A percentile compares a stretch with the other conserved stretches of the same genome.
Evolutionary conservation across 2,888 invertebrate species (phyloP).

Genomic region (Polyploca ridens): DNA sequence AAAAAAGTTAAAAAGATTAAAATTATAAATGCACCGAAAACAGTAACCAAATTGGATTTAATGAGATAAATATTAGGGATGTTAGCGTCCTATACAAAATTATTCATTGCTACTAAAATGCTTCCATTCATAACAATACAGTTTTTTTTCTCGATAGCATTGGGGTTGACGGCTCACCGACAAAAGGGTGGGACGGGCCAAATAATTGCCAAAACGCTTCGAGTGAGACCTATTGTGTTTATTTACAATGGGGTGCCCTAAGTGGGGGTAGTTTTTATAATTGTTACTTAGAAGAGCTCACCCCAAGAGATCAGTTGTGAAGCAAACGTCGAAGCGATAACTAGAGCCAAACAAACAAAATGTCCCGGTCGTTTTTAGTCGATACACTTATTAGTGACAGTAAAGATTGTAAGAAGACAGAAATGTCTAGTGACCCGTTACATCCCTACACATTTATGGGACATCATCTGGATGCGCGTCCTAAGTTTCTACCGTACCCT

Average conservation of each 20-base stretch:
- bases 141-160: conserved; percentile 66
- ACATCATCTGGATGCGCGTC: conserved; percentile 63
- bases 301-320: conserved; percentile 67
- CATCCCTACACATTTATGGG: conserved; percentile 69
- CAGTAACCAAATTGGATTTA: conserved; percentile 79
- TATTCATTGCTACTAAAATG: conserved; percentile 83
- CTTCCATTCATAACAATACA: conserved; percentile 71
- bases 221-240: conserved; percentile 80
- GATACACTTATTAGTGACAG: conserved; percentile 90
- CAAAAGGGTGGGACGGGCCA: conserved; percentile 83
- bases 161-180: conserved; percentile 79
- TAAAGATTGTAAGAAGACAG: conserved; percentile 74
- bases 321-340: conserved; percentile 53
- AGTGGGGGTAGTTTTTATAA: conserved; percentile 85
- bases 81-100: conserved; percentile 80
- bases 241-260: conserved; percentile 80
- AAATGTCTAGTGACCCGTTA: conserved; percentile 69
- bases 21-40: conserved; percentile 58
- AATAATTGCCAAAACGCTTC: conserved; percentile 84
- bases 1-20: conserved; percentile 38
- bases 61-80: conserved; percentile 82
- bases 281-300: conserved; percentile 73
- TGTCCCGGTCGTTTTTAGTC: conserved; percentile 93
- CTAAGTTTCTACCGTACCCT: conserved; percentile 85
- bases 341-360: conserved; percentile 58